Conservation (phyloP, 1,140 invertebrate genomes). For the Drosophila arawakana region DNA sequence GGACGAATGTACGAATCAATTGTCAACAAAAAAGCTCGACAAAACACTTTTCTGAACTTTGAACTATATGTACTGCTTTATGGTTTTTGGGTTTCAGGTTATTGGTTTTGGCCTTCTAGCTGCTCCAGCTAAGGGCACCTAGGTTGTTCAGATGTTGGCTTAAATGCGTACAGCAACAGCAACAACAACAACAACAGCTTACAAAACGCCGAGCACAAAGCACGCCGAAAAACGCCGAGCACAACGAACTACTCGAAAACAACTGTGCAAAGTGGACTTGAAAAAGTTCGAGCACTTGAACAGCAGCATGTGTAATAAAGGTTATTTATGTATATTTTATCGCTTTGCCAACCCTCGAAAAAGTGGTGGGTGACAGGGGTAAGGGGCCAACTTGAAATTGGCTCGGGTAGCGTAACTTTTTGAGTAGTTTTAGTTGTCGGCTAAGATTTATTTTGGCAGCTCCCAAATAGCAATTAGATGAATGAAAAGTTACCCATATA, state of each 20-base stretch:
- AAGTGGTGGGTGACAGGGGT: not conserved
- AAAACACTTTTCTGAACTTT: slow-evolving; percentile 37
- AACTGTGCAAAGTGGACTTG: slow-evolving; percentile 80
- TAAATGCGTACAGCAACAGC: slow-evolving; percentile 12
- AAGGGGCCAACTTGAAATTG: slow-evolving; percentile 45
- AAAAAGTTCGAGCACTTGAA: slow-evolving; percentile 81
- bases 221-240: slow-evolving; percentile 47
- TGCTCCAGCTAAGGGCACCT: slow-evolving; percentile 18
- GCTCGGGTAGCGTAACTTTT: slow-evolving; percentile 48
- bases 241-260: slow-evolving; percentile 72
- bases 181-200: slow-evolving; percentile 11
- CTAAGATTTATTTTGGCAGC: slow-evolving; percentile 75
- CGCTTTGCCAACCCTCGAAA: slow-evolving; percentile 33
- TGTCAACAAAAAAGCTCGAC: not conserved
- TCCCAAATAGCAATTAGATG: slow-evolving; percentile 70
- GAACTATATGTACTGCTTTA: slow-evolving; percentile 36
- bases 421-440: slow-evolving; percentile 51
- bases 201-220: slow-evolving; percentile 28
- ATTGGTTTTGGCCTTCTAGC: slow-evolving; percentile 12
- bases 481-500: slow-evolving; percentile 76
- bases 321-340: slow-evolving; percentile 83
- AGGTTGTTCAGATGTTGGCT: slow-evolving; percentile 1
- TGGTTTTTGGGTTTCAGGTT: slow-evolving; percentile 16
- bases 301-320: slow-evolving; percentile 81
- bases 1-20: not conserved